Percentiles rank a stretch among this genome's conserved stretches.
Evolutionary conservation across 1,140 invertebrate genomes (phyloP).

Genomic region (Sycophila sp.): DNA sequence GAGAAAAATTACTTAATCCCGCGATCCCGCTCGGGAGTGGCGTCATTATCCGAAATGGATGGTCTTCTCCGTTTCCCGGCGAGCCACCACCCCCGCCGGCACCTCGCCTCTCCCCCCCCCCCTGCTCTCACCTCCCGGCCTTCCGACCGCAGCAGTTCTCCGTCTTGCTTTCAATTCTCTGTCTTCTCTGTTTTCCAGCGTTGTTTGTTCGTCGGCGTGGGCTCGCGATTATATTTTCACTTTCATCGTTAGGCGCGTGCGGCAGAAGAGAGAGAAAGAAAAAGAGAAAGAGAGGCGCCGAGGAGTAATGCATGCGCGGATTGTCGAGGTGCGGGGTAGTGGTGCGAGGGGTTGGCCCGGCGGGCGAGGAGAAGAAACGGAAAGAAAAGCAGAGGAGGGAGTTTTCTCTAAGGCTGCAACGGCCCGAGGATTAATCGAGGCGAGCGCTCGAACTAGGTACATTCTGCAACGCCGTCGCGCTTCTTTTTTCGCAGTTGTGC

Average conservation of each 20-base stretch:
- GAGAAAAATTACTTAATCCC: conserved; percentile 52
- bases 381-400: background rate
- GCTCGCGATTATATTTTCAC: conserved; percentile 15
- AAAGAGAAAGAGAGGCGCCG: no score
- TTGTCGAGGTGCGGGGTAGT: no score
- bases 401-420: background rate
- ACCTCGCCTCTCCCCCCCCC: background rate
- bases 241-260: conserved; percentile 25
- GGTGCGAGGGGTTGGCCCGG: no score
- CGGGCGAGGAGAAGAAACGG: background rate
- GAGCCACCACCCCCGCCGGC: background rate
- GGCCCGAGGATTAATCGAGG: conserved; percentile 22
- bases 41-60: conserved; percentile 52
- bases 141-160: background rate
- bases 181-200: background rate
- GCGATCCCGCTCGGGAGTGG: conserved; percentile 37
- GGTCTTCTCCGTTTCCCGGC: conserved; percentile 26
- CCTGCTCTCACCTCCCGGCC: background rate
- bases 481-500: background rate
- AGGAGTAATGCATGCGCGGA: background rate
- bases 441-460: background rate
- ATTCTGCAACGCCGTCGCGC: background rate
- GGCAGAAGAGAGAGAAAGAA: no score
- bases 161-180: no score
- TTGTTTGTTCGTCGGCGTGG: background rate